Base-by-base conservation (phyloP, 2,888 invertebrate species). In the Ectemnius continuus region DNA sequence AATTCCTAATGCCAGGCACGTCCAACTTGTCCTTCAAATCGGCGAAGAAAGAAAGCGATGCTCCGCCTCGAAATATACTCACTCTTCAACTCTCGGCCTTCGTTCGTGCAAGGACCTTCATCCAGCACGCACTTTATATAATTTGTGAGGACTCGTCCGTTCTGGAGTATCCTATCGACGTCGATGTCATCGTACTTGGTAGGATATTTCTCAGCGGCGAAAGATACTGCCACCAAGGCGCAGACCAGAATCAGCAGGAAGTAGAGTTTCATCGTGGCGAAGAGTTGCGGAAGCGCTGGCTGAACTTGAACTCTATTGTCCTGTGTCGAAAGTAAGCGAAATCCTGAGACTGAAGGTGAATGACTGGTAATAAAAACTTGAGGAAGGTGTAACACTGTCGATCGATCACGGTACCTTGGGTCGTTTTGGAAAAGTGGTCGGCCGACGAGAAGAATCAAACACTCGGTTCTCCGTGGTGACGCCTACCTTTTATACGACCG, bases 41-140 rank as follows among this genome's bases (percentile, higher is more conserved):
- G 36, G 36, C 36, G 8, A 36, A 36, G 36, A 36, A 23, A 36
- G 36, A 36, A 36, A 36, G 36, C 36, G 36, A 36, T 36, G 36
- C 5, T 36, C 36, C 36, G 8, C 36, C 6, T 3, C 8, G 36
- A 6, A 36, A 36, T 36, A 28, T 28, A 87, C 93, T 93, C 87
- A 94, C 94, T 92, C 88, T 92, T 94, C 45, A 94, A 88, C 88
- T 94, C 93, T 57, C 93, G 91, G 62, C 93, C 94, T 83, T 94
- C 94, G 1, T 92, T 87, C 0, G 93, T 93, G 85, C 94, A 94
- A 2, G 92, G 91, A 11, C 93, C 94, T 80, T 93, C 92, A 5
- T 93, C 94, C 90, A 94, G 90, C 86, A 94, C 87, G 83, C 94
- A 94, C 81, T 92, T 93, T 80, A 94, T 92, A 86, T 94, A 94